Percentiles rank a stretch among this genome's conserved stretches.
Evolutionary conservation across 2,113 vertebrate genomes (phyloP).

Genomic region (Corynorhinus townsendii): DNA sequence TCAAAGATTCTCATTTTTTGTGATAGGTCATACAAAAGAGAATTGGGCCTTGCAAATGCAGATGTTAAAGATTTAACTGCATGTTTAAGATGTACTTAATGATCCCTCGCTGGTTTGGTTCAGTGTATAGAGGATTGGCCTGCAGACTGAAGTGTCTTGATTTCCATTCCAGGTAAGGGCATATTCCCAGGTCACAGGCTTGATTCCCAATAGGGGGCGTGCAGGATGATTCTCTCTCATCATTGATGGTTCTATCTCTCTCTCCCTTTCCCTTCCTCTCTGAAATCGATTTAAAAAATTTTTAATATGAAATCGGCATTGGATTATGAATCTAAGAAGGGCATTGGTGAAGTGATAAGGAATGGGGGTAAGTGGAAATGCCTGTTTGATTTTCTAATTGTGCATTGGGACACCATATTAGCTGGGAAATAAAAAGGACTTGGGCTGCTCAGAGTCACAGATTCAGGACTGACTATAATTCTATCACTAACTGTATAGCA

Average conservation of each 20-base stretch:
- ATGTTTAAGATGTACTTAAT: background rate
- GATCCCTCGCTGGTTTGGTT: background rate
- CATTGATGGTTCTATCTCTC: no score
- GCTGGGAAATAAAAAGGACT: background rate
- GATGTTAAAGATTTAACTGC: background rate
- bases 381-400: background rate
- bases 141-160: no score
- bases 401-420: background rate
- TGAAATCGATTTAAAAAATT: no score
- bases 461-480: background rate
- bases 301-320: background rate
- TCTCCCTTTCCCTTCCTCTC: no score
- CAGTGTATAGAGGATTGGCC: no score
- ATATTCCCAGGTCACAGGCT: no score
- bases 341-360: background rate
- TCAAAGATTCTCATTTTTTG: slow-evolving; percentile 11
- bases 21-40: background rate
- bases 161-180: no score
- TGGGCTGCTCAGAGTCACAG: background rate
- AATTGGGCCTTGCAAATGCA: slow-evolving; percentile 1
- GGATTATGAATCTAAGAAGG: background rate
- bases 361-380: background rate
- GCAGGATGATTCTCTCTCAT: no score
- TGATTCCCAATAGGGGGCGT: no score
- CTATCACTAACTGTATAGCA: background rate